A percentile compares a stretch with the other conserved stretches of the same genome.
These are phyloP conservation scores for Craseonycteris thonglongyai DNA, from an alignment of 2,113 vertebrate species.

Conservation along the genomic window DNA sequence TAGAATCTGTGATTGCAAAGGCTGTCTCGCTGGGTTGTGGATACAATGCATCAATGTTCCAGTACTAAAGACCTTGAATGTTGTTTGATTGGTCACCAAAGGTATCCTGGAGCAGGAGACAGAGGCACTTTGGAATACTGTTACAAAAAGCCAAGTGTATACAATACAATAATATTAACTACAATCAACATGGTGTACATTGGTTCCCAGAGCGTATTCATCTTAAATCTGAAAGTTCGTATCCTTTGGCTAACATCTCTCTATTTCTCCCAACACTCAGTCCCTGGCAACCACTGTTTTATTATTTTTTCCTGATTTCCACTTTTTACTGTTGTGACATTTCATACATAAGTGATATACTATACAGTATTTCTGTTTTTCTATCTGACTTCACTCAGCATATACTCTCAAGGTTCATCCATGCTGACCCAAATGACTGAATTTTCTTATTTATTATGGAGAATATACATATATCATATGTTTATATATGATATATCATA, in stretches of 20 bases:
- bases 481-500: not conserved
- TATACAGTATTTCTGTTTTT: not conserved
- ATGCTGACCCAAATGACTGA: not conserved
- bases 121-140: not conserved
- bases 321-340: not conserved
- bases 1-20: not conserved
- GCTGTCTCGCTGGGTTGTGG: not conserved
- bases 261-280: not conserved
- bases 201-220: not conserved
- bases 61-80: not conserved
- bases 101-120: not conserved
- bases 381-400: not conserved
- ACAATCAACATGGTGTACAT: not conserved
- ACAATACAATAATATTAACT: not conserved
- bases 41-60: not conserved
- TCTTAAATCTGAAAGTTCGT: not conserved
- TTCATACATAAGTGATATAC: not conserved
- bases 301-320: not conserved
- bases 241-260: not conserved
- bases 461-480: too few relatives aligned
- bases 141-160: not conserved
- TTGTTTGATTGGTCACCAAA: not conserved
- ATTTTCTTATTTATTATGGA: not conserved
- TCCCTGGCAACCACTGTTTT: not conserved
- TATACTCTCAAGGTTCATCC: not conserved